These are phyloP conservation scores for Troglohyphantes excavatus DNA, from an alignment of 2,888 invertebrate species.

Conservation along the genomic window DNA sequence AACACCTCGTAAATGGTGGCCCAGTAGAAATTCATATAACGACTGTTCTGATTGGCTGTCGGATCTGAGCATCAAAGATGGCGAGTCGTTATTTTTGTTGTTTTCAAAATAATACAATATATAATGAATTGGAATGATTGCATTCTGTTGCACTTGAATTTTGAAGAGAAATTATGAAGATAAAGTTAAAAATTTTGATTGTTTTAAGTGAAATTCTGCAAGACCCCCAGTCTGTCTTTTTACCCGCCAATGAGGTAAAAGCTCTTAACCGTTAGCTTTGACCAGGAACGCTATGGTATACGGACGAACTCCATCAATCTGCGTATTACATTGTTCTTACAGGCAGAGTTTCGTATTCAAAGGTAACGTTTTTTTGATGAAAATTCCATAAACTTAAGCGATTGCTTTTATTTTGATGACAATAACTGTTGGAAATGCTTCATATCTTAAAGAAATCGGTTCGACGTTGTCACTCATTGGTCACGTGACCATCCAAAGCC, in stretches of 20 bases:
- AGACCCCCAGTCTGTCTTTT: slow-evolving; percentile 17
- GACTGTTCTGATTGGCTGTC: slow-evolving; percentile 56
- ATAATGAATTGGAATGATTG: too few relatives aligned
- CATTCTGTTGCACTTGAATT: too few relatives aligned
- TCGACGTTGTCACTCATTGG: slow-evolving; percentile 75
- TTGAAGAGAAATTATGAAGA: too few relatives aligned
- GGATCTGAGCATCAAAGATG: slow-evolving; percentile 66
- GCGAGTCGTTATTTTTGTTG: slow-evolving; percentile 73
- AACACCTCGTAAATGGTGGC: slow-evolving; percentile 53
- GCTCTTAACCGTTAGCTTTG: slow-evolving; percentile 74
- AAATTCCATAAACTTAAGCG: background rate
- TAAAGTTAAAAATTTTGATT: too few relatives aligned
- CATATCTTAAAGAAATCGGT: slow-evolving; percentile 25
- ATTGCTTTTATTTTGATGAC: background rate
- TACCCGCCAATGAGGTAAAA: slow-evolving; percentile 71
- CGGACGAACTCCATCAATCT: slow-evolving; percentile 9
- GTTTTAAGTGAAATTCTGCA: background rate
- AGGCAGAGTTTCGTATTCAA: background rate
- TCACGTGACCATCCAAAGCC: slow-evolving; percentile 77
- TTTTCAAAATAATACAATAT: slow-evolving; percentile 24
- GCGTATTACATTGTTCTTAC: background rate
- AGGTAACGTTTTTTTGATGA: slow-evolving; percentile 28
- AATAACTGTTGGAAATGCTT: slow-evolving; percentile 1
- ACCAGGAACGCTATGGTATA: slow-evolving; percentile 68
- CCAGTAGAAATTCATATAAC: slow-evolving; percentile 49